A percentile compares a stretch with the other conserved stretches of the same genome.
Conservation (phyloP, 2,113 vertebrate species). For the Corydoras sp. region DNA sequence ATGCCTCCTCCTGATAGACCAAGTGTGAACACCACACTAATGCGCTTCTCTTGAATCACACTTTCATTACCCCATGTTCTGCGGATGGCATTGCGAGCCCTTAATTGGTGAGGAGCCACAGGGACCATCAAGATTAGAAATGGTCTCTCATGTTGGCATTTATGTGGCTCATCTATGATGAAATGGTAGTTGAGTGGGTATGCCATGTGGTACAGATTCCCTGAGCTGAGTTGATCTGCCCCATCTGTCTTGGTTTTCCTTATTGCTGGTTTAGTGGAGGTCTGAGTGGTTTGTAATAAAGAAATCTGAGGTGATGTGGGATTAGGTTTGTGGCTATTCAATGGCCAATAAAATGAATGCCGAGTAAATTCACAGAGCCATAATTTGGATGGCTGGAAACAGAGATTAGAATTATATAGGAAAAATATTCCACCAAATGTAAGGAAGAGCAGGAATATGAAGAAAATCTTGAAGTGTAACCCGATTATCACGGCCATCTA, state of each 20-base stretch:
- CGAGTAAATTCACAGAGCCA: no score
- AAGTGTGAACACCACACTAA: constrained; percentile 59
- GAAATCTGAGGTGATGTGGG: no score
- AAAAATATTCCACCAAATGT: no score
- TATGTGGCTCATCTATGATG: constrained; percentile 55
- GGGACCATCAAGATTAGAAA: constrained; percentile 72
- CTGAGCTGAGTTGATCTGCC: not conserved
- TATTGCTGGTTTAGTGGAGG: no score
- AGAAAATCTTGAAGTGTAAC: no score
- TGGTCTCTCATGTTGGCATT: constrained; percentile 48
- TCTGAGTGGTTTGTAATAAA: no score
- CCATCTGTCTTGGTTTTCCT: not conserved
- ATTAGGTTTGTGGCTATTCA: no score
- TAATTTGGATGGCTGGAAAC: no score
- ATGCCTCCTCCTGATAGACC: constrained; percentile 34
- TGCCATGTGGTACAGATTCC: constrained; percentile 35
- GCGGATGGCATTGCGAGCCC: constrained; percentile 56
- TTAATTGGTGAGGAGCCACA: constrained; percentile 45
- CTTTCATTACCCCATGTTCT: constrained; percentile 63
- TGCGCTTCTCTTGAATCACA: constrained; percentile 49
- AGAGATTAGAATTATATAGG: no score
- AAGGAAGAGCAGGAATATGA: no score
- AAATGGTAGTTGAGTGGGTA: constrained; percentile 63
- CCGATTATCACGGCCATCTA: no score
- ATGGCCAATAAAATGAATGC: no score